Evolutionary conservation across 2,797 vertebrate genomes (phyloP).

Genomic region (Bovichtus variegatus): DNA sequence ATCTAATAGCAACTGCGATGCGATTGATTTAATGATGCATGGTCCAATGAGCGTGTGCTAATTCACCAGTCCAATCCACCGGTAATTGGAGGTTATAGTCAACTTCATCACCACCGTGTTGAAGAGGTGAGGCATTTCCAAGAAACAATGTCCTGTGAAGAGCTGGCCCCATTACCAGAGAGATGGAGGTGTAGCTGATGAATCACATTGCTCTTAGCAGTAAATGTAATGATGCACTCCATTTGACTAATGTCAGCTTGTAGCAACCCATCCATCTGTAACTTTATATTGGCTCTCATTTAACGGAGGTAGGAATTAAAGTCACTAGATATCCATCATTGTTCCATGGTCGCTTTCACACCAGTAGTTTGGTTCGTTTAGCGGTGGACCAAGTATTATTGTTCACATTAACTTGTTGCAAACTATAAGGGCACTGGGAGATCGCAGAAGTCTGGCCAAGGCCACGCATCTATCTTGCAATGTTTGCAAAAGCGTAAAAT

Average conservation of each 20-base stretch:
- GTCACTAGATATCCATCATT: neutral
- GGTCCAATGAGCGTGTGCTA: slow-evolving; percentile 9
- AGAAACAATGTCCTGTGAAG: slow-evolving; percentile 30
- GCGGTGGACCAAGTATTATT: neutral
- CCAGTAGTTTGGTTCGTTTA: neutral
- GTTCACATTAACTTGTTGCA: neutral
- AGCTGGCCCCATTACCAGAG: slow-evolving; percentile 20
- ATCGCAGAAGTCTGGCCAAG: no score
- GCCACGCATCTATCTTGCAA: no score
- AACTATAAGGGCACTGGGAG: no score
- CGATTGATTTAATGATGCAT: slow-evolving; percentile 8
- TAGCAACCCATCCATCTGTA: slow-evolving; percentile 24
- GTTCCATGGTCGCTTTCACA: neutral
- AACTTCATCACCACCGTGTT: neutral
- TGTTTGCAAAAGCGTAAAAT: no score
- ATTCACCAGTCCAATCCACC: slow-evolving; percentile 6
- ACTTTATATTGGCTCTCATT: slow-evolving; percentile 14
- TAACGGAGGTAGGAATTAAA: slow-evolving; percentile 18
- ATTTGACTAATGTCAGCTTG: slow-evolving; percentile 41
- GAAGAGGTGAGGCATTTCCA: slow-evolving; percentile 21
- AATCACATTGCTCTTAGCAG: slow-evolving; percentile 46
- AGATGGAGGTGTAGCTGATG: slow-evolving; percentile 38
- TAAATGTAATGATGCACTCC: slow-evolving; percentile 46
- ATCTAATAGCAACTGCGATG: neutral
- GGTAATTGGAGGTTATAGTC: slow-evolving; percentile 3